A percentile compares a stretch with the other conserved stretches of the same genome.
Evolutionary conservation across 2,888 invertebrate species (phyloP).

Genomic region (Cephonodes hylas): DNA sequence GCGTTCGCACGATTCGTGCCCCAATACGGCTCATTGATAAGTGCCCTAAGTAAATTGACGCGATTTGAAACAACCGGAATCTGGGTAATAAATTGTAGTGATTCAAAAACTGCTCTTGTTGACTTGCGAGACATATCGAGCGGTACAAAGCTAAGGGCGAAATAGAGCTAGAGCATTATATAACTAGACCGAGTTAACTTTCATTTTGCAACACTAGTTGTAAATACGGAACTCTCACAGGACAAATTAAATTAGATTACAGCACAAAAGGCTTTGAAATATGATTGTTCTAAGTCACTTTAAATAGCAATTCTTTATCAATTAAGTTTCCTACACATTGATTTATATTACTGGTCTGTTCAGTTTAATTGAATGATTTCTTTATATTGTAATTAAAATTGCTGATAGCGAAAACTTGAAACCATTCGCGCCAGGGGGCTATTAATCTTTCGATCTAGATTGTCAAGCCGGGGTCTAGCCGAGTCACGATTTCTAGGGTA

Average conservation of each 20-base stretch:
- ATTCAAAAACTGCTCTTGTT: neutral
- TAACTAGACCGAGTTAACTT: neutral
- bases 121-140: too few species aligned
- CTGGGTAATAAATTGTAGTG: neutral
- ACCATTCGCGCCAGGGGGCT: neutral
- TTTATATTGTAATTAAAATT: neutral
- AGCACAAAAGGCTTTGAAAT: neutral
- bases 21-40: slow-evolving; percentile 59
- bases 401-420: neutral
- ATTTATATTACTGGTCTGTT: neutral
- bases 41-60: slow-evolving; percentile 34
- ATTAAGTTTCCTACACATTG: neutral
- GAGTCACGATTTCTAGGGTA: slow-evolving; percentile 3
- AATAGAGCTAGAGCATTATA: neutral
- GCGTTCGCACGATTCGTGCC: slow-evolving; percentile 74
- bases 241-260: neutral
- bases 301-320: neutral
- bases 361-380: neutral
- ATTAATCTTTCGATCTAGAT: neutral
- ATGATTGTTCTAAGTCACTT: too few species aligned
- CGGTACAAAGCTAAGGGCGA: too few species aligned
- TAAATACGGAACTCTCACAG: neutral
- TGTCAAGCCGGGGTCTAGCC: neutral
- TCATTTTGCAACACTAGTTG: neutral
- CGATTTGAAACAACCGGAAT: slow-evolving; percentile 22